Base-by-base conservation (phyloP, 1,140 invertebrate species). In the Neuroterus valhalla region DNA sequence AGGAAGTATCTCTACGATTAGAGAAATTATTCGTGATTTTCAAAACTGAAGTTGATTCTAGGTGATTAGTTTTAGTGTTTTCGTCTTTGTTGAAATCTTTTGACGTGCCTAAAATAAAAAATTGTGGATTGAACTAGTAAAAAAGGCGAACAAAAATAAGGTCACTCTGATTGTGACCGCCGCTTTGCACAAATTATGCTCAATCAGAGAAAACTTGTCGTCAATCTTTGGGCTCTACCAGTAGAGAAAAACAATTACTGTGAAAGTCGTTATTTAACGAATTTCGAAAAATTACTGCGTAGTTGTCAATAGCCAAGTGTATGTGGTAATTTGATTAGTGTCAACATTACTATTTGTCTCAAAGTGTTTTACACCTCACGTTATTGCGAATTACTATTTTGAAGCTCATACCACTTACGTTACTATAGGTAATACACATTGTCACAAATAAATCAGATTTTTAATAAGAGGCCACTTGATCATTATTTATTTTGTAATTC, bases 401-500 rank as follows among this genome's bases (percentile, higher is more conserved):
- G 52, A 38, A 17, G 50, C 50, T 75, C 55, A 70, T 75, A 71
- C 68, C 50, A 78, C 69, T 66, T 42, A 55, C 26, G 19, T 62
- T 62, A 62, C 12, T 23, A 23, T 55, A 38, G 31, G 31, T 38
- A 79, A 48, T 80, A 77, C 68, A 74, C 70, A 77, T 67, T 75
- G 74, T 74, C 72, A 74, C 67, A 74, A 76, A 80, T 77, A 75
- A 80, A 74, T 55, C 26, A 72, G 74, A 70, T 77, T 79, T 79
- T 79, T 78, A 78, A 66, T 74, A 72, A 74, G 74, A 17, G 55
- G 55, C 55, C 31, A 26, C 55, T 62, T n/a, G 5, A 62, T 62
- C 31, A 15, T 62, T 62, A 26, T 62, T 62, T 62, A 62, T 2
- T 10, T n/a, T n/a, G n/a, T n/a, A n/a, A n/a, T n/a, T n/a, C n/a